Conservation (phyloP, 2,113 vertebrate species). For the Chaetorhynchus papuensis region DNA sequence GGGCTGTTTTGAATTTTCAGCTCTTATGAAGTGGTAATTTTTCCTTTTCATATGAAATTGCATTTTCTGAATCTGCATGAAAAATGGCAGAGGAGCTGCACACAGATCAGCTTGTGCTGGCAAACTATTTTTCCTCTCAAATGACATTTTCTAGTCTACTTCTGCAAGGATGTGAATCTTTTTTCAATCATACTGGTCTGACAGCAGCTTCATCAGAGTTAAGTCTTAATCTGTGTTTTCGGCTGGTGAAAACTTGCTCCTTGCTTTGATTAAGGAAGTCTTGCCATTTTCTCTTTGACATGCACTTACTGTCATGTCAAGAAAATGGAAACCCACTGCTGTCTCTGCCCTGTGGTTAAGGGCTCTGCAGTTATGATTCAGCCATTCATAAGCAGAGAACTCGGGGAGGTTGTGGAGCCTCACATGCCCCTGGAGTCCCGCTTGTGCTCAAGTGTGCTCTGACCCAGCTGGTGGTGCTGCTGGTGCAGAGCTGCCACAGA, state of each 20-base stretch:
- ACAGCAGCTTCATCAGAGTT: conserved; percentile 36
- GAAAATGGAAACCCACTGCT: neutral
- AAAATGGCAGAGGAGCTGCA: conserved; percentile 11
- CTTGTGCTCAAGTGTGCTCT: neutral
- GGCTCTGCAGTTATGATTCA: neutral
- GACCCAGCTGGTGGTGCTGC: neutral
- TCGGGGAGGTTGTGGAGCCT: fast-evolving
- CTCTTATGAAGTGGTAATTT: neutral
- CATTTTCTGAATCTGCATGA: conserved; percentile 40
- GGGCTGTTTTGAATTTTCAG: neutral
- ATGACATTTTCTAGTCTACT: conserved; percentile 10
- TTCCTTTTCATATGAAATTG: conserved; percentile 10
- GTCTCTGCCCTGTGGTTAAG: neutral
- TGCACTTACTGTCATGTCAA: neutral
- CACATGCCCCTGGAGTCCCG: fast-evolving
- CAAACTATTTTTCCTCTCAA: conserved; percentile 29
- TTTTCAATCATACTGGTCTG: conserved; percentile 22
- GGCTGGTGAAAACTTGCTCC: neutral
- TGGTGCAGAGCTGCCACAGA: neutral
- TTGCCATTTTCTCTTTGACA: neutral
- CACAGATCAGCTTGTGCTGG: neutral
- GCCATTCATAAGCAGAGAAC: neutral
- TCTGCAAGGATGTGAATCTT: conserved; percentile 36
- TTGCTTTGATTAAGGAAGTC: conserved; percentile 14
- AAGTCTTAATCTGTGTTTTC: neutral